These are phyloP conservation scores for Spilogale gracilis DNA, from an alignment of 2,113 vertebrate species.

Conservation along the genomic window DNA sequence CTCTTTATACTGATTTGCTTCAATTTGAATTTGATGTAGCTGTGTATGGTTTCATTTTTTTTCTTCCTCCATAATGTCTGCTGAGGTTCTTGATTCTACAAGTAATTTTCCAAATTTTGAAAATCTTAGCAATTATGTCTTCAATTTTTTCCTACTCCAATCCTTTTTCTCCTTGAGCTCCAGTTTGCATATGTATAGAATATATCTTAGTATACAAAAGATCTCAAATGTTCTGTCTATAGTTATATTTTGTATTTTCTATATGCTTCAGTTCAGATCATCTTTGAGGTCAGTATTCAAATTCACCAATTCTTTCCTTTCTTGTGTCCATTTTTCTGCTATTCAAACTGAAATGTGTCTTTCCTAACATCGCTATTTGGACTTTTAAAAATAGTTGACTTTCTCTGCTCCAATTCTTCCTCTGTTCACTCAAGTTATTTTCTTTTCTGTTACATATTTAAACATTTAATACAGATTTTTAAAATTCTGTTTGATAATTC, in stretches of 20 bases:
- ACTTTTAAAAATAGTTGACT: background rate
- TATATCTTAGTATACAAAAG: background rate
- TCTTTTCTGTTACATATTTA: background rate
- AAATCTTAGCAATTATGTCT: background rate
- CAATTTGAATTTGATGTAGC: background rate
- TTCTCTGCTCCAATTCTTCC: background rate
- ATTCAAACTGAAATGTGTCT: background rate
- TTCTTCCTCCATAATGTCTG: background rate
- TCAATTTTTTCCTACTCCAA: background rate
- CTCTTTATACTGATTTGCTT: background rate
- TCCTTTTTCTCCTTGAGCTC: background rate
- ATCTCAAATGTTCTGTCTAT: background rate
- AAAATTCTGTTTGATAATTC: background rate
- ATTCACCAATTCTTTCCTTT: background rate
- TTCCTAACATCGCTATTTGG: background rate
- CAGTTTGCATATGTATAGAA: background rate
- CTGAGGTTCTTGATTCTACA: background rate
- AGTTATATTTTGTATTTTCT: background rate
- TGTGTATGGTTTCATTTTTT: background rate
- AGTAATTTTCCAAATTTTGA: background rate
- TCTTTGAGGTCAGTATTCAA: background rate
- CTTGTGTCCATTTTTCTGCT: background rate
- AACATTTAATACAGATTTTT: background rate
- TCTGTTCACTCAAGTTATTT: background rate
- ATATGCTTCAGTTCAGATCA: background rate